Percentiles rank a stretch among this genome's conserved stretches.
Evolutionary conservation across 35 echinoderm and acorn worm genomes (phyloP).

Genomic region (Diadema setosum): DNA sequence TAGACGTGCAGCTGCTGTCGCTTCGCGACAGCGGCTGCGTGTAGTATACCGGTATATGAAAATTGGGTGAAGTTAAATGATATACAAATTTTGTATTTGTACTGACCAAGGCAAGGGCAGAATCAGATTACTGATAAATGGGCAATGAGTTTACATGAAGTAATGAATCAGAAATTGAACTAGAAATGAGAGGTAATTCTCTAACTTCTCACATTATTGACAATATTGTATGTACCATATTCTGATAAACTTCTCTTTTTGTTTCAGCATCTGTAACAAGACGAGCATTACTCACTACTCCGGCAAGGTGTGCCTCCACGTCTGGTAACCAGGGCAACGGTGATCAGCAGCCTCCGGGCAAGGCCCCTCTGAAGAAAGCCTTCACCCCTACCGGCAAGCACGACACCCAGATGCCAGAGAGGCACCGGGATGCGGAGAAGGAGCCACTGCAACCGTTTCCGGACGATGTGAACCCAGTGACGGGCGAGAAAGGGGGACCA

Average conservation of each 20-base stretch:
- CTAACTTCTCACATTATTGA: too few relatives aligned
- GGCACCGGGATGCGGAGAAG: conserved; percentile 74
- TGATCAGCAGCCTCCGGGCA: neutral
- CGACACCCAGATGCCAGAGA: conserved; percentile 37
- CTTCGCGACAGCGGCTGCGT: too few relatives aligned
- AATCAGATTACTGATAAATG: too few relatives aligned
- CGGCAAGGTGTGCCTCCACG: neutral
- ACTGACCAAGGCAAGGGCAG: too few relatives aligned
- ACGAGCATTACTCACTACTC: neutral
- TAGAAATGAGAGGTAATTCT: too few relatives aligned
- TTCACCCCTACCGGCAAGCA: conserved; percentile 90
- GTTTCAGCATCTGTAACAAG: neutral
- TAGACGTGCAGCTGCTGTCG: too few relatives aligned
- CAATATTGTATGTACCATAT: too few relatives aligned
- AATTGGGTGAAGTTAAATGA: too few relatives aligned
- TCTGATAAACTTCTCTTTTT: neutral
- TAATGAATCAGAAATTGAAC: too few relatives aligned
- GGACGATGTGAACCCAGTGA: conserved; percentile 81
- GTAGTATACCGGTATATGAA: too few relatives aligned
- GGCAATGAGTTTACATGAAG: too few relatives aligned
- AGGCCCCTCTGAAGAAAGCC: conserved; percentile 76
- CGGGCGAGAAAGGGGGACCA: conserved; percentile 89
- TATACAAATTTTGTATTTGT: too few relatives aligned
- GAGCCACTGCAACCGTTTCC: conserved; percentile 81
- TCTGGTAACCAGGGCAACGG: neutral